Conservation (phyloP, 2,888 invertebrate genomes). For the Liodrosophila aerea region DNA sequence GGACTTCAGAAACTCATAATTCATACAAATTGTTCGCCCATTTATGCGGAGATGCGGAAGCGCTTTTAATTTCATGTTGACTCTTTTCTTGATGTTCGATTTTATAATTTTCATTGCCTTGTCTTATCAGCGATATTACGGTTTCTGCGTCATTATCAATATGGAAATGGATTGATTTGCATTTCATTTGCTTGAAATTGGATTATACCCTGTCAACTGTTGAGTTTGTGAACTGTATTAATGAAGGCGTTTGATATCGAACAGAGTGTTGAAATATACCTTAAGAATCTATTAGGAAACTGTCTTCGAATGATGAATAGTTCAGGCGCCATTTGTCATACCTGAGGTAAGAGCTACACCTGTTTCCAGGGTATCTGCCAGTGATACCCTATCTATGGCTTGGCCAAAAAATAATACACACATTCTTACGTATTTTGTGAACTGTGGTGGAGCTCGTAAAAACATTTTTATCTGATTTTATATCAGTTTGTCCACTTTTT, state of each 20-base stretch:
- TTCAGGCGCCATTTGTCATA: too few relatives aligned
- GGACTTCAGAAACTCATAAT: slow-evolving; percentile 62
- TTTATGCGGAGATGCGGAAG: slow-evolving; percentile 66
- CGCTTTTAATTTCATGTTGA: slow-evolving; percentile 51
- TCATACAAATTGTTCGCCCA: slow-evolving; percentile 69
- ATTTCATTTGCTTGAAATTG: slow-evolving; percentile 28
- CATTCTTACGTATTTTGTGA: slow-evolving; percentile 10
- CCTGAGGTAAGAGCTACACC: too few relatives aligned
- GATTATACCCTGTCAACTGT: slow-evolving; percentile 1
- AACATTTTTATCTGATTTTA: slow-evolving; percentile 52
- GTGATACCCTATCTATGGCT: not conserved
- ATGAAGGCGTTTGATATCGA: too few relatives aligned
- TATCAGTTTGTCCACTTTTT: slow-evolving; percentile 50
- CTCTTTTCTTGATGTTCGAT: slow-evolving; percentile 28
- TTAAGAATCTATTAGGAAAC: too few relatives aligned
- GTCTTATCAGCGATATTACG: slow-evolving; percentile 53
- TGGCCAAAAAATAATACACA: too few relatives aligned
- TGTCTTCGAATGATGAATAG: too few relatives aligned
- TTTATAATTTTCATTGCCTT: slow-evolving; percentile 34
- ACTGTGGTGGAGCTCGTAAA: slow-evolving; percentile 51
- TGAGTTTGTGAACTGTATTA: not conserved
- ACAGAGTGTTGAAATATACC: not conserved
- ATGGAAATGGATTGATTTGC: too few relatives aligned
- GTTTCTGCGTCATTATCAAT: slow-evolving; percentile 1
- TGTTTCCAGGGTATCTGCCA: slow-evolving; percentile 7